These are phyloP conservation scores for Clistopyga incitator DNA, from an alignment of 2,888 invertebrate species.

Conservation along the genomic window DNA sequence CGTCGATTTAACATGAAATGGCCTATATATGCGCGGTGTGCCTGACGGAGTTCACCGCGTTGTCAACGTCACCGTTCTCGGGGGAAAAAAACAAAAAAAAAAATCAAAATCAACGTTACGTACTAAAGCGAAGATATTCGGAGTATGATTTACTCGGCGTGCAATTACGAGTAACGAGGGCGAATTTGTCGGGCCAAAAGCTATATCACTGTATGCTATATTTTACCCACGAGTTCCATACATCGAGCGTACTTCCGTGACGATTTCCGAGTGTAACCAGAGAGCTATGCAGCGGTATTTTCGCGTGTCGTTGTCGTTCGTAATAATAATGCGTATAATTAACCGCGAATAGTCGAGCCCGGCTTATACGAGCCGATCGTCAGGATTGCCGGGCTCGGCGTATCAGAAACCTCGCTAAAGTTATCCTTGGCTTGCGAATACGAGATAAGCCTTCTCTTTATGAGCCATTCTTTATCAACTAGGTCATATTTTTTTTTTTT, in stretches of 20 bases:
- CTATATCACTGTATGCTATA: conserved; percentile 15
- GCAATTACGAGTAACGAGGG: conserved; percentile 28
- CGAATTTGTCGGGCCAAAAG: background rate
- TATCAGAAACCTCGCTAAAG: conserved; percentile 47
- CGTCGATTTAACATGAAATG: too few species aligned
- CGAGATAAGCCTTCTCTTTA: background rate
- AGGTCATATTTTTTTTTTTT: too few species aligned
- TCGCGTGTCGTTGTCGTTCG: conserved; percentile 58
- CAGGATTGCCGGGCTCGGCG: conserved; percentile 15
- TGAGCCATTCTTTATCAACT: too few species aligned
- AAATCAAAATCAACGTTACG: background rate
- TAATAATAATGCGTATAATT: conserved; percentile 58
- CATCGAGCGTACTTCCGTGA: conserved; percentile 42
- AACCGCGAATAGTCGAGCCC: conserved; percentile 48
- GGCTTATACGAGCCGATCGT: conserved; percentile 25
- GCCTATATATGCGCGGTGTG: background rate
- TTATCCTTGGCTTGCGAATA: background rate
- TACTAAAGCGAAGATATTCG: conserved; percentile 9
- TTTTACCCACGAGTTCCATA: conserved; percentile 6
- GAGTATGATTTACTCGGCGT: conserved; percentile 9
- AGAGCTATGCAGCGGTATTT: conserved; percentile 37
- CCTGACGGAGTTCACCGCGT: background rate
- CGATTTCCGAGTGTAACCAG: conserved; percentile 35
- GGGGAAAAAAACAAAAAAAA: too few species aligned
- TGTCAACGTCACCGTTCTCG: background rate